A percentile compares a stretch with the other conserved stretches of the same genome.
These are phyloP conservation scores for Miniopterus natalensis DNA, from an alignment of 2,113 vertebrate genomes.

Conservation along the genomic window DNA sequence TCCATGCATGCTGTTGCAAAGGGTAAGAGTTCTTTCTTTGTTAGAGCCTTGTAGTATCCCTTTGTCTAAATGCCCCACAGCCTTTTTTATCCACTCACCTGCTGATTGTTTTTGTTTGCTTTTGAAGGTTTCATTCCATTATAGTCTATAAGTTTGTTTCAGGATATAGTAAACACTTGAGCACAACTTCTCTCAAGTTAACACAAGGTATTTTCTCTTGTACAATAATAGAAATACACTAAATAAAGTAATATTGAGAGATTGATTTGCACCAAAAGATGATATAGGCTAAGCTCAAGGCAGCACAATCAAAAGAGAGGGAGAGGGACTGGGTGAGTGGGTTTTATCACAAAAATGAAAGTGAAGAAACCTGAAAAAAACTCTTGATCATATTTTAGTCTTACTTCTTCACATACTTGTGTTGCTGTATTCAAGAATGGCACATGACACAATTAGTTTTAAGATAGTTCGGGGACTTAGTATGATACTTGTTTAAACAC, in stretches of 20 bases:
- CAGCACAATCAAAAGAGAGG: background rate
- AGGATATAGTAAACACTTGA: background rate
- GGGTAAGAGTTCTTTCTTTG: background rate
- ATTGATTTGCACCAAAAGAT: background rate
- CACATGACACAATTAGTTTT: background rate
- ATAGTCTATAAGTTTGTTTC: background rate
- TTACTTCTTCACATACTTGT: background rate
- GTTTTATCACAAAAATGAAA: background rate
- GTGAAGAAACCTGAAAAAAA: background rate
- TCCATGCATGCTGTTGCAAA: background rate
- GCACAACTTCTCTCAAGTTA: background rate
- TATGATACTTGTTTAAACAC: background rate
- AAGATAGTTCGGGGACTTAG: background rate
- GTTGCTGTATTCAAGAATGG: background rate
- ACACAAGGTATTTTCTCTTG: background rate
- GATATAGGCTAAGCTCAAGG: background rate
- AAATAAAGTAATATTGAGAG: background rate
- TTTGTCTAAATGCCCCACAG: background rate
- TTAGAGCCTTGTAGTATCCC: background rate
- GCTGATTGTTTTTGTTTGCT: background rate
- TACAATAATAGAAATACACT: background rate
- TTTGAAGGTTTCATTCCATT: background rate
- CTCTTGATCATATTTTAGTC: background rate
- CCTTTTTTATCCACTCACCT: background rate
- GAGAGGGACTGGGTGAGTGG: background rate